Percentiles rank a stretch among this genome's conserved stretches.
These are phyloP conservation scores for Neostethus bicornis DNA, from an alignment of 2,797 vertebrate genomes.

Conservation along the genomic window DNA sequence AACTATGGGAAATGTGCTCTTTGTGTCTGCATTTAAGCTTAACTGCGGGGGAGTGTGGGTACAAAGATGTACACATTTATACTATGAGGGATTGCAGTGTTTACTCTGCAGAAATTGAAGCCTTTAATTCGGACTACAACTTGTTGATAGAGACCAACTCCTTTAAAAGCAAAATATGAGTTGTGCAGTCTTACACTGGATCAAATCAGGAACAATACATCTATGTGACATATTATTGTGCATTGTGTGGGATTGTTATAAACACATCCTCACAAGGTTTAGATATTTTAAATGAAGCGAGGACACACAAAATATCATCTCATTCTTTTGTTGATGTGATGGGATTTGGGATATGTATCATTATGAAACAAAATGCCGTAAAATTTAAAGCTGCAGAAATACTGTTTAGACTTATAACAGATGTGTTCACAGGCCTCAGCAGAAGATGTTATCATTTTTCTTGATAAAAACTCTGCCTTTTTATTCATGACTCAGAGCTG, in stretches of 20 bases:
- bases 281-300: not conserved
- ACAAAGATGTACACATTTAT: constrained; percentile 17
- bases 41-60: constrained; percentile 8
- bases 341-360: constrained; percentile 20
- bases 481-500: not conserved
- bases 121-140: constrained; percentile 32
- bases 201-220: not conserved
- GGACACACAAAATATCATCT: not conserved
- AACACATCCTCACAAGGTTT: not conserved
- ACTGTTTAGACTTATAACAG: constrained; percentile 38
- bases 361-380: constrained; percentile 22
- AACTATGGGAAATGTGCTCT: constrained; percentile 37
- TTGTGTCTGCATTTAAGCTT: constrained; percentile 17
- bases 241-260: not conserved
- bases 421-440: not conserved
- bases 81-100: constrained; percentile 41
- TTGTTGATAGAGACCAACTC: constrained; percentile 29
- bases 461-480: not conserved
- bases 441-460: not conserved
- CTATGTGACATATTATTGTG: not conserved
- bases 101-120: constrained; percentile 43
- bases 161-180: constrained; percentile 2
- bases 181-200: not conserved
- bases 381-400: constrained; percentile 1
- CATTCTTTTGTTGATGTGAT: not conserved